Evolutionary conservation across 2,113 vertebrate genomes (phyloP), one percentile per base, ranked within the genome.

Genomic region (Ochotona curzoniae): DNA sequence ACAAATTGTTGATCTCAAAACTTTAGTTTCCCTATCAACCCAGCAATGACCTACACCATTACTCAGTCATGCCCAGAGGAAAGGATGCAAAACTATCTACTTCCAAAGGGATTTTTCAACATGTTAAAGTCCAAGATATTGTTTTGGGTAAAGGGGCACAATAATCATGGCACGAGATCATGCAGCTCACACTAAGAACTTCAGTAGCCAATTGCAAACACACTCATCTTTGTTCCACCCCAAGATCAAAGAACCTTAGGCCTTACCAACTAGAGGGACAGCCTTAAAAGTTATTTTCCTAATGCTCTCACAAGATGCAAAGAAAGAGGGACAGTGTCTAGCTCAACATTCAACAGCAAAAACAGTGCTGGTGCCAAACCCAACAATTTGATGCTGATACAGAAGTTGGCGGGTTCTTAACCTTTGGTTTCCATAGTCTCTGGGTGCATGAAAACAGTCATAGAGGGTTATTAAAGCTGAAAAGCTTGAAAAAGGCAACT

Each of bases 1-100:
- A 85, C 80, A 90, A 89, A 79, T 44, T 69, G 91, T 94, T 94
- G 66, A 66, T 44, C 14, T 51, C 70, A 32, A 69, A 54, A 6
- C 32, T 91, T 71, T 28, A 28, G 35, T 15, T 38, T 21, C 28
- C 12, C 10, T 2, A 2, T 17, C 18, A 7, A 26, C 26, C 1
- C 26, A 35, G 30, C 18, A 1, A 74, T 28, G 9, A 18, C 15
- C 32, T 30, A 38, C 10, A 25, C 3, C 26, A 38, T 54, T 15
- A 38, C 38, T n/a, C 26, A 21, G 79, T 51, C 15, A 44, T 11
- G 25, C 61, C 38, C 38, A 23, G 25, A 82, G 35, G 20, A 35
- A 69, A 23, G 20, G 25, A 20, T 5, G 67, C 81, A 71, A 92
- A 38, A 54, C 32, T 12, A 44, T 8, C 25, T 38, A 7, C 25